Evolutionary conservation across 2,113 vertebrate genomes (phyloP), one percentile per base, ranked within the genome.

Genomic region (Calcarius ornatus): DNA sequence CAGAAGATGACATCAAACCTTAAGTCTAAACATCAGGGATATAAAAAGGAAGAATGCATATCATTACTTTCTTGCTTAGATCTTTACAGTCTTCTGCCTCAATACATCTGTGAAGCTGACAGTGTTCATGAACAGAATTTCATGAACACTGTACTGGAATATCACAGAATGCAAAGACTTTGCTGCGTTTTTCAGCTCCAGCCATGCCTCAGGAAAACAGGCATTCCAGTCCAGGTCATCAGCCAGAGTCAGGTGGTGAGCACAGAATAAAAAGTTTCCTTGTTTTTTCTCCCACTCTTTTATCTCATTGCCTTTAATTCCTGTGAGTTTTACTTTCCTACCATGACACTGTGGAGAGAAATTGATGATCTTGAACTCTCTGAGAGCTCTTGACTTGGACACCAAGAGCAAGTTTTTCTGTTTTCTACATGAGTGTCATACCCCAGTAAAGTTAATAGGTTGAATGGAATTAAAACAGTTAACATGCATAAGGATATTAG

Each of bases 351-450:
- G 1, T 22, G 54, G 25, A 85, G 40, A 76, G n/a, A 79, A 93
- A 81, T 7, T 13, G 5, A 63, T 54, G 19, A 9, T 64, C 61
- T 91, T 68, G 30, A 40, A 47, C 33, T 50, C 24, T 40, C 37
- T 56, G 11, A 54, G 19, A 68, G 42, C 23, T 51, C 40, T 72
- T 60, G 23, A 78, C 14, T 40, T 0, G 0, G 23, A 61, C 50
- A 90, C 9, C 33, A 54, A 19, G 11, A 89, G 24, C 33, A 76
- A 81, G 64, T 43, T 86, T 90, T 75, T 72, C 54, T 18, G 10
- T 45, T 68, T 91, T 92, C 50, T 85, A 18, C 8, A 10, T 40
- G 24, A 12, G 1, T 37, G 17, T 61, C 25, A 30, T 27, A 69
- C 2, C 1, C 12, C n/a, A 47, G 31, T 42, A 63, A 92, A 92